Conservation (phyloP, 2,888 invertebrate species). For the Augiades crinisus region DNA sequence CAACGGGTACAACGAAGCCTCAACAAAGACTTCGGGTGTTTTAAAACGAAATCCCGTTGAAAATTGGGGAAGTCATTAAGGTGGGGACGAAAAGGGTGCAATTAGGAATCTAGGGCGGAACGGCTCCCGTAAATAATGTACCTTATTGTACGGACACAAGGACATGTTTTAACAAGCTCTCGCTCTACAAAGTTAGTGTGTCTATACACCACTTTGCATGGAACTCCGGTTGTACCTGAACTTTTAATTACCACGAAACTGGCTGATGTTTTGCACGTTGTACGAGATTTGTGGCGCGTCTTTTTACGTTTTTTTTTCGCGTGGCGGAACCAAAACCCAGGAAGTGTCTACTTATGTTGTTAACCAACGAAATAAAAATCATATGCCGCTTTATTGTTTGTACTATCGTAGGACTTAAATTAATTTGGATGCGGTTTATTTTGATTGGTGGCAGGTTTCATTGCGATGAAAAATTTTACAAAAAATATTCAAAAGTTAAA, state of each 20-base stretch:
- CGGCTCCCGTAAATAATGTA: constrained; percentile 31
- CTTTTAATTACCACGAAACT: constrained; percentile 20
- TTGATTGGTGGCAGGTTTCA: too few species aligned
- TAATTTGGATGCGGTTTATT: too few species aligned
- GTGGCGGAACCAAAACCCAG: too few species aligned
- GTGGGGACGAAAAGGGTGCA: constrained; percentile 56
- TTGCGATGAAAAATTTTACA: too few species aligned
- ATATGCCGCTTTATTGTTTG: too few species aligned
- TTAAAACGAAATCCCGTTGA: constrained; percentile 56
- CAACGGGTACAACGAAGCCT: constrained; percentile 8
- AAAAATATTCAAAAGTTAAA: too few species aligned
- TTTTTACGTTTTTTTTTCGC: too few species aligned
- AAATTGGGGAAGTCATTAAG: constrained; percentile 75
- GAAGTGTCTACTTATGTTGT: too few species aligned
- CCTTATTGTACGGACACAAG: constrained; percentile 30
- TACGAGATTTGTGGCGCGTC: background rate
- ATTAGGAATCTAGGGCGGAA: constrained; percentile 58
- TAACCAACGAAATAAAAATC: too few species aligned
- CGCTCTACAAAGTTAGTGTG: constrained; percentile 22
- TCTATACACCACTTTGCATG: constrained; percentile 33
- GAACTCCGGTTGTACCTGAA: constrained; percentile 9
- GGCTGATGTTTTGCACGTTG: background rate
- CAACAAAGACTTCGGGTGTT: constrained; percentile 36
- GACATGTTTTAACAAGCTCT: constrained; percentile 33
- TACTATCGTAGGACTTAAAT: too few species aligned